Percentiles rank a stretch among this genome's conserved stretches.
phyloP scores from a whole-genome alignment of 2,888 invertebrate genomes.

The Trichacis sp. region DNA sequence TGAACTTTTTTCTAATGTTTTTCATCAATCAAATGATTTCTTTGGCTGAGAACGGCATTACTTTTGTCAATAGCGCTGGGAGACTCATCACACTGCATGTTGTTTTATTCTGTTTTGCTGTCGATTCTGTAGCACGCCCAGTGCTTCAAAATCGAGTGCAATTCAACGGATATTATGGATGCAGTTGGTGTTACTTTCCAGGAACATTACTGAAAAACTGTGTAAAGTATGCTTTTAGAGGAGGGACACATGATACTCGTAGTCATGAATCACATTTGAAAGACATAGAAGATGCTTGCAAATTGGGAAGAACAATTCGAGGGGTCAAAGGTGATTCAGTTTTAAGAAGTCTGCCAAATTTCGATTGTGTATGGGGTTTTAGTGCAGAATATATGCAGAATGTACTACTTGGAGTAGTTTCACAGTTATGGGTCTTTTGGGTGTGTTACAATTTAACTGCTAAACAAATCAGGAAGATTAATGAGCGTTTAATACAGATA shows the following conservation, averaged over 20 bases:
- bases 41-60: constrained; percentile 10
- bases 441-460: not conserved
- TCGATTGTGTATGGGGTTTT: constrained; percentile 37
- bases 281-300: constrained; percentile 11
- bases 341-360: constrained; percentile 5
- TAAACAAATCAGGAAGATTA: not conserved
- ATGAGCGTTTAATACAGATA: constrained; percentile 17
- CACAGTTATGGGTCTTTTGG: constrained; percentile 25
- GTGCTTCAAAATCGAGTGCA: constrained; percentile 28
- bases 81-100: constrained; percentile 6
- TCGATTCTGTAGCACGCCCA: constrained; percentile 25
- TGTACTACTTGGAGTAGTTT: constrained; percentile 19
- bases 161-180: constrained; percentile 32
- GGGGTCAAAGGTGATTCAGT: constrained; percentile 16
- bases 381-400: constrained; percentile 30
- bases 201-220: constrained; percentile 12
- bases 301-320: constrained; percentile 16
- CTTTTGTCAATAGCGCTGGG: not conserved
- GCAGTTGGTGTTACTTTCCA: constrained; percentile 34
- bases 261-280: constrained; percentile 21
- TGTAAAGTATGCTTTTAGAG: constrained; percentile 21
- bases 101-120: constrained; percentile 19
- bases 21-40: constrained; percentile 11
- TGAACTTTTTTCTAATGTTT: constrained; percentile 20
- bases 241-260: constrained; percentile 3